Evolutionary conservation across 2,888 invertebrate species (phyloP), one percentile per base, ranked within the genome.

Genomic region (Geotrupes spiniger): DNA sequence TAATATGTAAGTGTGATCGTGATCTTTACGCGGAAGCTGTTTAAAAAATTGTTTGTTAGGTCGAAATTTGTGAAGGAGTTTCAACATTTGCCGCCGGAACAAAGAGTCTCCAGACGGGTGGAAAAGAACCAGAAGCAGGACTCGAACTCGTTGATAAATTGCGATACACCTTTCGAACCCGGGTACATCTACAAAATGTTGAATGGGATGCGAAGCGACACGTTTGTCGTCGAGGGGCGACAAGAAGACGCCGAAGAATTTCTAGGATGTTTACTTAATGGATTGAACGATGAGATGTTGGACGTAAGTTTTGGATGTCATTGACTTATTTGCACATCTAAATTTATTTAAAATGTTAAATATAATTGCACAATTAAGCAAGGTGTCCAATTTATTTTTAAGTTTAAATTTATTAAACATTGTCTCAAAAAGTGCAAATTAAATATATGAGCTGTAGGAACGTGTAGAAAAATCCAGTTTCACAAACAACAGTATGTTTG

Each of bases 181-280:
- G 80, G 81, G 42, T 87, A 88, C 59, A 88, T 94, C 10, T 89
- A 92, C 65, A 86, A 87, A 55, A 85, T 94, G 75, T 78, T 95
- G 64, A 83, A 88, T 54, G 86, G 87, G 36, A 82, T 87, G 27
- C 82, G 85, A 60, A 80, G 79, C n/a, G 82, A 82, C 54, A 74
- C 74, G n/a, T 81, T 81, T 59, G 79, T 84, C 33, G 86, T 90
- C 42, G 92, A 92, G 70, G 96, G 94, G 0, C 79, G 92, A 12
- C 97, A 97, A 72, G 96, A 97, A 69, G 97, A 98, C 74, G 97
- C 97, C 0, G 97, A 98, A 72, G 97, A 98, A 71, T 96, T 97
- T 74, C 80, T 97, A 1, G 90, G 93, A 4, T 92, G 90, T 69
- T 79, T 97, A 53, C 79, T 98, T 15, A 97, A 96, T 74, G 91